Base-by-base conservation (phyloP, 1,140 invertebrate genomes). In the Philaenus spumarius region DNA sequence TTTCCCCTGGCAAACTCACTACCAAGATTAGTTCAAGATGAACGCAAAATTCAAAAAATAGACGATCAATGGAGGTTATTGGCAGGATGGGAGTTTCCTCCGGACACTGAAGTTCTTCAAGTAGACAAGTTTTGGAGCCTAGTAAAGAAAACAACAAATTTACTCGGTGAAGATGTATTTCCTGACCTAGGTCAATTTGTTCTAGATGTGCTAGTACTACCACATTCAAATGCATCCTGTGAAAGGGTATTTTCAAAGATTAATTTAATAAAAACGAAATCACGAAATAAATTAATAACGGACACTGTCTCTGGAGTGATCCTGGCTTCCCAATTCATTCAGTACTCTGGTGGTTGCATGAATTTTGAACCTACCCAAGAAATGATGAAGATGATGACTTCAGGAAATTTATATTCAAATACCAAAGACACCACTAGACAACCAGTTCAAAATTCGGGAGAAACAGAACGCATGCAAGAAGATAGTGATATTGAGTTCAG, bases 201-300 rank as follows among this genome's bases (percentile, higher is more conserved):
- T n/a, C n/a, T n/a, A n/a, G n/a, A n/a, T n/a, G n/a, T n/a, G n/a
- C n/a, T n/a, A n/a, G n/a, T n/a, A n/a, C n/a, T n/a, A n/a, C n/a
- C n/a, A n/a, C n/a, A n/a, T n/a, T n/a, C n/a, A n/a, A n/a, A n/a
- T n/a, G n/a, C 17, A 19, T 62, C 50, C 12, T 55, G 60, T 48
- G 57, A 62, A 40, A 23, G 57, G 14, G 40, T 62, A 14, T 64
- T 64, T 24, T 46, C 34, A 14, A 53, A 55, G 39, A 39, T 64
- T 5, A 64, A 64, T 55, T 24, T 42, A 9, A 20, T 42, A 0
- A 64, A 64, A 57, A 64, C 60, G 12, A 59, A 62, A 45, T 20
- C 17, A 14, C 20, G 61, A 34, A 64, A 62, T 22, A 23, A 26
- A 45, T 17, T 64, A 1, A 55, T 45, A 11, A 54, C 54, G 1